These are phyloP conservation scores for Scaptomyza cyrtandrae DNA, from an alignment of 2,888 invertebrate genomes.

Conservation along the genomic window DNA sequence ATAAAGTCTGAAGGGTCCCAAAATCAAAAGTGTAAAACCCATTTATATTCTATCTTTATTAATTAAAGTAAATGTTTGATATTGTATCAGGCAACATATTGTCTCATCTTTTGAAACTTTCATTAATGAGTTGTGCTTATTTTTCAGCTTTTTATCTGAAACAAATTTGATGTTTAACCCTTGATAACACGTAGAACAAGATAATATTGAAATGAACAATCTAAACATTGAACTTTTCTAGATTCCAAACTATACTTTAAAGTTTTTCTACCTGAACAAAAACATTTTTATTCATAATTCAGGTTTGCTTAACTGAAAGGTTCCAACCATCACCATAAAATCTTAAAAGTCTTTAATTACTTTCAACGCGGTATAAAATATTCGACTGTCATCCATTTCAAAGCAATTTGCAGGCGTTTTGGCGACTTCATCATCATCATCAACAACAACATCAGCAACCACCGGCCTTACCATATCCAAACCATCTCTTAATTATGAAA, in stretches of 20 bases:
- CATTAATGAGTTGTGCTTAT: not conserved
- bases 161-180: too few species aligned
- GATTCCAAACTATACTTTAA: too few species aligned
- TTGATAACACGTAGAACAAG: too few species aligned
- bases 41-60: too few species aligned
- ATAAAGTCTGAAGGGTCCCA: too few species aligned
- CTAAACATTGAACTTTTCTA: too few species aligned
- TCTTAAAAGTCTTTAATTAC: constrained; percentile 9
- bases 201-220: too few species aligned
- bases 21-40: too few species aligned
- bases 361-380: not conserved
- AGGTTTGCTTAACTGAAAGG: not conserved
- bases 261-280: too few species aligned
- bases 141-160: not conserved
- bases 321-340: not conserved
- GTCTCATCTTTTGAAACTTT: too few species aligned
- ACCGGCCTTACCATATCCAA: constrained; percentile 17
- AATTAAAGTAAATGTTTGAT: too few species aligned
- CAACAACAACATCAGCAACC: constrained; percentile 18
- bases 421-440: constrained; percentile 21
- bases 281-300: not conserved
- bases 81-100: too few species aligned
- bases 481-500: constrained; percentile 72
- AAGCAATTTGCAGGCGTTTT: constrained; percentile 28
- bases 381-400: constrained; percentile 47